Percentiles rank a stretch among this genome's conserved stretches.
These are phyloP conservation scores for Circaetus gallicus DNA, from an alignment of 2,113 vertebrate genomes.

Conservation along the genomic window DNA sequence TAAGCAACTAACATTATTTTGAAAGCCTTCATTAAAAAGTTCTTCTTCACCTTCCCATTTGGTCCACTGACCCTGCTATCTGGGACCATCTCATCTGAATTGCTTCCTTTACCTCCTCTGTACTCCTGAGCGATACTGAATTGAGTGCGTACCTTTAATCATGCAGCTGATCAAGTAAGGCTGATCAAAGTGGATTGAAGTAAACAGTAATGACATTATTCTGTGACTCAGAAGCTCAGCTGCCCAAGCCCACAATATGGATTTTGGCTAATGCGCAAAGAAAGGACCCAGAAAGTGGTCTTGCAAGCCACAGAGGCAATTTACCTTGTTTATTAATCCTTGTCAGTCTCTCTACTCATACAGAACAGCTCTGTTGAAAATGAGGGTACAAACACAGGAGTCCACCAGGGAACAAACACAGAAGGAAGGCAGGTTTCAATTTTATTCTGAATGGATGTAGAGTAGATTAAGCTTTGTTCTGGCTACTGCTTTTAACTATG, in stretches of 20 bases:
- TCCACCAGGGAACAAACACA: background rate
- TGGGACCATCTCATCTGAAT: conserved; percentile 2
- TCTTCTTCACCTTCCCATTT: conserved; percentile 23
- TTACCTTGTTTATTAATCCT: background rate
- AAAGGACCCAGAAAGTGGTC: background rate
- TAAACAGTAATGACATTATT: conserved; percentile 17
- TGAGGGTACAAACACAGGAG: background rate
- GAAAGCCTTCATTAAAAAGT: conserved; percentile 53
- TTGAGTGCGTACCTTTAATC: background rate
- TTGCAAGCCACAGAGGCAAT: background rate
- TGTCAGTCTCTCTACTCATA: background rate
- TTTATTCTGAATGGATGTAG: background rate
- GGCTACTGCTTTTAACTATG: background rate
- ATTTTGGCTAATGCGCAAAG: background rate
- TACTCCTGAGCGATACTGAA: background rate
- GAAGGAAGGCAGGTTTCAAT: background rate
- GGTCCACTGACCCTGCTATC: conserved; percentile 1
- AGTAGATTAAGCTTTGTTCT: background rate
- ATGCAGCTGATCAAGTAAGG: background rate
- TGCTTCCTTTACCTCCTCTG: background rate
- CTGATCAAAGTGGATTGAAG: conserved; percentile 24
- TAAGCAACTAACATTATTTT: conserved; percentile 41
- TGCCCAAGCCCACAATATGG: background rate
- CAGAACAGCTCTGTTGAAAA: background rate
- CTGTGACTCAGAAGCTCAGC: background rate